A percentile compares a stretch with the other conserved stretches of the same genome.
These are phyloP conservation scores for Bufotes viridis DNA, from an alignment of 2,797 vertebrate species.

Conservation along the genomic window DNA sequence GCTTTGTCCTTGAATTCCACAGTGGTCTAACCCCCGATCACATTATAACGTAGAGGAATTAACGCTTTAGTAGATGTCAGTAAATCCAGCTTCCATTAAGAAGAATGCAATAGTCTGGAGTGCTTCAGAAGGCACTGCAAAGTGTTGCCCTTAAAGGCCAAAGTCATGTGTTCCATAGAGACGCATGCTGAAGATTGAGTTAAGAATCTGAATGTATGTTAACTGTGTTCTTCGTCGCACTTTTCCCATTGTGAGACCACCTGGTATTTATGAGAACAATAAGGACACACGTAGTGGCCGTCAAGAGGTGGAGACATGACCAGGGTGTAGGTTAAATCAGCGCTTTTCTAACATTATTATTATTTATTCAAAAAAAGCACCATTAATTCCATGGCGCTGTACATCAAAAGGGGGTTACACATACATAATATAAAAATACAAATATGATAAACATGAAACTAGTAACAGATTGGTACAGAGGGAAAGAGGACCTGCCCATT, in stretches of 20 bases:
- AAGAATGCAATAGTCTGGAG: slow-evolving; percentile 4
- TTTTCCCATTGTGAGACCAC: not conserved
- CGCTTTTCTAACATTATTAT: too few relatives aligned
- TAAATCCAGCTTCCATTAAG: slow-evolving; percentile 18
- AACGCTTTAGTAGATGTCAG: slow-evolving; percentile 30
- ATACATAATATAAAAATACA: too few relatives aligned
- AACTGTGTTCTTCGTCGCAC: not conserved
- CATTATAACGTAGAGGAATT: slow-evolving; percentile 3
- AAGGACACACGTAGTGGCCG: too few relatives aligned
- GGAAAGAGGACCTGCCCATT: too few relatives aligned
- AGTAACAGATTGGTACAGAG: too few relatives aligned
- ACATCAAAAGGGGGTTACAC: too few relatives aligned
- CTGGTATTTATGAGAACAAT: not conserved
- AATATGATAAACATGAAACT: too few relatives aligned
- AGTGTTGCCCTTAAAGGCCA: not conserved
- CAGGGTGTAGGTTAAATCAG: too few relatives aligned
- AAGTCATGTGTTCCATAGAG: not conserved
- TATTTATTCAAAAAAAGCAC: too few relatives aligned
- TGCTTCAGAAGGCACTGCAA: not conserved
- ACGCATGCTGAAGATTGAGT: not conserved
- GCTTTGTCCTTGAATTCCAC: slow-evolving; percentile 37
- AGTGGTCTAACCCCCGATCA: slow-evolving; percentile 8
- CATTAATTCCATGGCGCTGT: too few relatives aligned
- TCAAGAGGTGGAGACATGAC: too few relatives aligned
- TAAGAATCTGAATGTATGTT: not conserved